Conservation (phyloP, 1,140 invertebrate species). For the Nephila pilipes region DNA sequence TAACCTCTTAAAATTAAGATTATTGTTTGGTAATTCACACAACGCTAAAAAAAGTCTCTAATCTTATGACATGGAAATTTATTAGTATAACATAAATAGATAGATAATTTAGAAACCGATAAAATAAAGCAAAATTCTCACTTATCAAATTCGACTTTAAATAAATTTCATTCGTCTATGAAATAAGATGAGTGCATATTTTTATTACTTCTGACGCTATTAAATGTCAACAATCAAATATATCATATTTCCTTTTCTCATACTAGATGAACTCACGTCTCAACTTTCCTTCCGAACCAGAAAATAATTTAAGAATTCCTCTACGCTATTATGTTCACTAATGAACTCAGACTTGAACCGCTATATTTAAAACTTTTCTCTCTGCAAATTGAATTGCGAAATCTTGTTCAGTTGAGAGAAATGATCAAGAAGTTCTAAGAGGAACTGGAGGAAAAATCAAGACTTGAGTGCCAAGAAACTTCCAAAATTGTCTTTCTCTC, state of each 20-base stretch:
- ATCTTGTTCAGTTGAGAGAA: constrained; percentile 37
- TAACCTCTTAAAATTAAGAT: too few relatives aligned
- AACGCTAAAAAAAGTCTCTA: too few relatives aligned
- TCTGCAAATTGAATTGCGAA: constrained; percentile 17
- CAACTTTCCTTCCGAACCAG: neutral
- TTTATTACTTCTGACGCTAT: neutral
- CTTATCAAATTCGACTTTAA: neutral
- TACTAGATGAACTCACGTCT: neutral
- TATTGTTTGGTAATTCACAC: too few relatives aligned
- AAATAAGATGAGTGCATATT: neutral
- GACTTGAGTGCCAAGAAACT: neutral
- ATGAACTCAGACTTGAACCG: constrained; percentile 1
- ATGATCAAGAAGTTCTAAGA: too few relatives aligned
- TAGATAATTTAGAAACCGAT: too few relatives aligned
- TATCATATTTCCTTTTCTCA: neutral
- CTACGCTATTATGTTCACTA: constrained; percentile 6
- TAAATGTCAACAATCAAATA: neutral
- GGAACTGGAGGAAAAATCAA: neutral
- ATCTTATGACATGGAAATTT: too few relatives aligned
- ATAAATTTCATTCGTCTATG: neutral
- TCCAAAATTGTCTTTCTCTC: constrained; percentile 12
- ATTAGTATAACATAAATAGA: too few relatives aligned
- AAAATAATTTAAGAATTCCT: constrained; percentile 28
- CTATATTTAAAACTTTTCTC: neutral
- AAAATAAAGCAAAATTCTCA: too few relatives aligned